Conservation (phyloP, 2,797 vertebrate genomes). For the Chanos chanos region DNA sequence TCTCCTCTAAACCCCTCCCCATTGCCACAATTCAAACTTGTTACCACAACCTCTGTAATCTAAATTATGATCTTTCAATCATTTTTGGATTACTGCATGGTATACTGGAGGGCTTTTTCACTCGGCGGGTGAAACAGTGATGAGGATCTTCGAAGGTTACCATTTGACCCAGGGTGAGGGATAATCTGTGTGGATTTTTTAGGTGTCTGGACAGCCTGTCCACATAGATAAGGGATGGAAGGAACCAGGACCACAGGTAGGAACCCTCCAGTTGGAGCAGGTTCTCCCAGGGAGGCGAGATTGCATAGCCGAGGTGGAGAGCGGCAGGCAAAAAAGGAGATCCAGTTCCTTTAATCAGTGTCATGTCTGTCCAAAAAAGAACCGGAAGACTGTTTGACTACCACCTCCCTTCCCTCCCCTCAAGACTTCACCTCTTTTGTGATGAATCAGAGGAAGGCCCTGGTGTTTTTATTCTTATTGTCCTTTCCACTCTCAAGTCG, state of each 20-base stretch:
- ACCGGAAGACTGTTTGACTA: conserved; percentile 35
- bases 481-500: conserved; percentile 64
- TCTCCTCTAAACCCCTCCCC: conserved; percentile 14
- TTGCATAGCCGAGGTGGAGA: background rate
- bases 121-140: conserved; percentile 55
- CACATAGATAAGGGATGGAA: conserved; percentile 64
- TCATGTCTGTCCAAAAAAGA: conserved; percentile 17
- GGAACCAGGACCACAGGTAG: conserved; percentile 10
- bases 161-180: conserved; percentile 65
- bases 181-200: conserved; percentile 70
- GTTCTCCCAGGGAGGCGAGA: conserved; percentile 28
- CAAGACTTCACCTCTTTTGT: conserved; percentile 13
- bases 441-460: conserved; percentile 35
- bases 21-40: conserved; percentile 38
- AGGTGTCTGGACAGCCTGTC: conserved; percentile 62
- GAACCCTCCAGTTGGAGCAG: conserved; percentile 1
- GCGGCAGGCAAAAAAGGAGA: conserved; percentile 8
- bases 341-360: conserved; percentile 22
- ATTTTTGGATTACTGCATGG: conserved; percentile 44
- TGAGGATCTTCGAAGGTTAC: conserved; percentile 67
- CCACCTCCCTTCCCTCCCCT: conserved; percentile 27
- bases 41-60: conserved; percentile 51
- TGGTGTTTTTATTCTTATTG: conserved; percentile 61
- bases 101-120: conserved; percentile 52
- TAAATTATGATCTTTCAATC: conserved; percentile 64